Base-by-base conservation (phyloP, 2,888 invertebrate genomes). In the Folsomia manolachei region DNA sequence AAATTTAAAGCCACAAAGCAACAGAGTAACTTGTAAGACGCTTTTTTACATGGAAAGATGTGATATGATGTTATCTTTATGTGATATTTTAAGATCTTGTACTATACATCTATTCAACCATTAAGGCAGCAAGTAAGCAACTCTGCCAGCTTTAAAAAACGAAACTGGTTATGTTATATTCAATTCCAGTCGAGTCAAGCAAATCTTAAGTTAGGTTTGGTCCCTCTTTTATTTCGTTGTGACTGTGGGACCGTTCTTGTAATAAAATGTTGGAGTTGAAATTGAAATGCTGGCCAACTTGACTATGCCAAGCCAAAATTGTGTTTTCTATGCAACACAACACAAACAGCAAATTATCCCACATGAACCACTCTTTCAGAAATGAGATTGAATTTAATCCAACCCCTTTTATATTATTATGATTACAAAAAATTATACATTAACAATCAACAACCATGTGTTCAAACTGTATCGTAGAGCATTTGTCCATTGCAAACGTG, bases 31-130 rank as follows among this genome's bases (percentile, higher is more conserved):
- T 56, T 56, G 56, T 18, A 56, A 18, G 21, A 56, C 18, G 56
- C 56, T 56, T 56, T 56, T 56, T 56, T 56, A 56, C 56, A 56
- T 56, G 56, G 11, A 51, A 56, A 56, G 56, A 56, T 56, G 21
- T 56, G 56, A 56, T 56, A 19, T n/a, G 18, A 56, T 56, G 19
- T 56, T 56, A 19, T 19, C 21, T 18, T 56, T 18, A 56, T 56
- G 21, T 56, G 18, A 19, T 56, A 56, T 56, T 56, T 56, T 56
- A 56, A 56, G 56, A 56, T 14, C 39, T 39, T 39, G 39, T 39
- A 39, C 39, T 39, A 9, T 39, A 39, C 39, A 39, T 14, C 4
- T 14, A 39, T 39, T 39, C 39, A 39, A 39, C 39, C 14, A 39
- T 39, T 39, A 14, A n/a, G n/a, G n/a, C n/a, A n/a, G n/a, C n/a